Percentiles rank a stretch among this genome's conserved stretches.
Conservation (phyloP, 1,140 invertebrate genomes). For the Cryptotermes secundus region DNA sequence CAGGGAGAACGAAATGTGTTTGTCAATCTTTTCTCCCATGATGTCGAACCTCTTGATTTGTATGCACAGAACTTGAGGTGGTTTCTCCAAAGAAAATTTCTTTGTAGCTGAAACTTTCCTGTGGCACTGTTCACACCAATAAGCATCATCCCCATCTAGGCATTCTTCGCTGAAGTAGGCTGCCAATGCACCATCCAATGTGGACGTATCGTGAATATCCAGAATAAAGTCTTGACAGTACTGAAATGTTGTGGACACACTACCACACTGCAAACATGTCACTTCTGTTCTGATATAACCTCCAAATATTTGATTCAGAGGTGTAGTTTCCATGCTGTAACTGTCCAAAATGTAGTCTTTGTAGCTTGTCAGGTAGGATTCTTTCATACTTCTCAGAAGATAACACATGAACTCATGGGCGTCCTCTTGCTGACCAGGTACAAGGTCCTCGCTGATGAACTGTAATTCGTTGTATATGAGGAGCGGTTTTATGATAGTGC, state of each 20-base stretch:
- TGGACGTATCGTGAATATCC: slow-evolving; percentile 83
- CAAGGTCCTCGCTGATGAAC: too few relatives aligned
- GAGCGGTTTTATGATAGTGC: too few relatives aligned
- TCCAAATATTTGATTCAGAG: slow-evolving; percentile 93
- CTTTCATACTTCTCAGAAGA: not conserved
- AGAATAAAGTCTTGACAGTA: slow-evolving; percentile 89
- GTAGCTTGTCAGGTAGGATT: too few relatives aligned
- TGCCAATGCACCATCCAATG: slow-evolving; percentile 78
- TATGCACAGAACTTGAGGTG: slow-evolving; percentile 91
- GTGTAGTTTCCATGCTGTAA: slow-evolving; percentile 92
- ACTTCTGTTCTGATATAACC: slow-evolving; percentile 92
- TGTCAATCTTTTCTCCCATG: slow-evolving; percentile 62
- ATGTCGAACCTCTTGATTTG: slow-evolving; percentile 82
- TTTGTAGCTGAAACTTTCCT: slow-evolving; percentile 91
- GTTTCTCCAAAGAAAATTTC: slow-evolving; percentile 85
- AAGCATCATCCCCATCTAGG: slow-evolving; percentile 78
- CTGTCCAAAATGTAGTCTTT: slow-evolving; percentile 68
- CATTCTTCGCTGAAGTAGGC: slow-evolving; percentile 80
- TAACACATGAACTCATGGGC: not conserved
- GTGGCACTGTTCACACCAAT: slow-evolving; percentile 92
- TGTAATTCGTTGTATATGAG: too few relatives aligned
- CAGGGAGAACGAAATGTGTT: slow-evolving; percentile 69
- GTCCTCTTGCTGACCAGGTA: too few relatives aligned
- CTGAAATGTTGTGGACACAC: slow-evolving; percentile 86
- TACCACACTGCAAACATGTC: slow-evolving; percentile 75